Percentiles rank a stretch among this genome's conserved stretches.
Conservation (phyloP, 2,113 vertebrate genomes). For the Hemichromis elongatus region DNA sequence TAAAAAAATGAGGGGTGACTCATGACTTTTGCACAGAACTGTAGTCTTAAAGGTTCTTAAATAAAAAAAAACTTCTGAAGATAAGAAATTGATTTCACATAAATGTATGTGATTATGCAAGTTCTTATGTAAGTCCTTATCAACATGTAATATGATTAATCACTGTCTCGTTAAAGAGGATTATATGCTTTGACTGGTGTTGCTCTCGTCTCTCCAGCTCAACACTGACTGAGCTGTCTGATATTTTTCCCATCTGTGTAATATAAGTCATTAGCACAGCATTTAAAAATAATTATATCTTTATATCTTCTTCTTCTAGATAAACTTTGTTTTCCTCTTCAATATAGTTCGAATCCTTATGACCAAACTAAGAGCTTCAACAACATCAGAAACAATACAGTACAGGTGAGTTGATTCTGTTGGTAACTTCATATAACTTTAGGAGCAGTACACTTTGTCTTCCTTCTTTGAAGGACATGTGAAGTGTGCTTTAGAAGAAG, state of each 20-base stretch:
- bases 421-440: background rate
- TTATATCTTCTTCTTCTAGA: conserved; percentile 69
- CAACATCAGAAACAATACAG: conserved; percentile 95
- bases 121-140: background rate
- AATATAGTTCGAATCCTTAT: conserved; percentile 98
- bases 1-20: background rate
- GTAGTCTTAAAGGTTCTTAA: background rate
- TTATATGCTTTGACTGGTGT: background rate
- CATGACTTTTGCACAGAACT: background rate
- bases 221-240: background rate
- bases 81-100: background rate
- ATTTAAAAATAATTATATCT: background rate
- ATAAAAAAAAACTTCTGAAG: background rate
- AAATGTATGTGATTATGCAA: background rate
- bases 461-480: background rate
- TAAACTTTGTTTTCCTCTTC: conserved; percentile 98
- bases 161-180: background rate
- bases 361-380: conserved; percentile 95
- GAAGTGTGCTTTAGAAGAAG: background rate
- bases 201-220: background rate
- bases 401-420: conserved; percentile 80
- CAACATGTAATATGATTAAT: background rate
- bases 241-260: background rate
- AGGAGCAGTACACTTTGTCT: background rate
- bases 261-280: background rate